Evolutionary conservation across 2,888 invertebrate species (phyloP).

Genomic region (Ptilodon capucinus): DNA sequence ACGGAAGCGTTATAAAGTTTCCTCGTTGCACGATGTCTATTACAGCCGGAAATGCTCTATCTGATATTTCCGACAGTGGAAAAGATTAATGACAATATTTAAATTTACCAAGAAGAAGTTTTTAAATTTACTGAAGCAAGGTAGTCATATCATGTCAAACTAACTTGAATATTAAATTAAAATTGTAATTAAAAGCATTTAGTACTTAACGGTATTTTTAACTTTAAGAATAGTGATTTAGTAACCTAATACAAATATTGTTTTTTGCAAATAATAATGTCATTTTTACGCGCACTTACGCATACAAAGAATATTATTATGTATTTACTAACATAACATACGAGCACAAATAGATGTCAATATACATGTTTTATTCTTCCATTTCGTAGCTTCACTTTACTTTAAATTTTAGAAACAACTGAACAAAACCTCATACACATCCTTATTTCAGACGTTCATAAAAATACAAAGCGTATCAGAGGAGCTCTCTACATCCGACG

Average conservation of each 20-base stretch:
- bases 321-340: too few species aligned
- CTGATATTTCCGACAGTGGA: slow-evolving; percentile 21
- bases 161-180: too few species aligned
- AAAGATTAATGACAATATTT: slow-evolving; percentile 17
- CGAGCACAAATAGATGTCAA: too few species aligned
- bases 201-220: too few species aligned
- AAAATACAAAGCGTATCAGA: slow-evolving; percentile 87
- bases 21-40: slow-evolving; percentile 14
- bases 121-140: background rate
- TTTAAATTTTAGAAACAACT: slow-evolving; percentile 23
- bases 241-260: too few species aligned
- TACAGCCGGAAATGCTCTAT: slow-evolving; percentile 9
- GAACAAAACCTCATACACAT: slow-evolving; percentile 14
- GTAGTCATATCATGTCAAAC: too few species aligned
- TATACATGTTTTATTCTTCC: slow-evolving; percentile 13
- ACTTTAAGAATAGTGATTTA: too few species aligned
- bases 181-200: too few species aligned
- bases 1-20: slow-evolving; percentile 17
- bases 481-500: slow-evolving; percentile 87
- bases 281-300: too few species aligned
- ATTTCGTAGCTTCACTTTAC: slow-evolving; percentile 11
- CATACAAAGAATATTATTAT: too few species aligned
- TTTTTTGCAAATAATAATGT: too few species aligned
- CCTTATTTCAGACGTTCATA: slow-evolving; percentile 86
- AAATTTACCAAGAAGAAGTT: slow-evolving; percentile 2